Conservation (phyloP, 1,140 invertebrate genomes). For the Drosophila navojoa region DNA sequence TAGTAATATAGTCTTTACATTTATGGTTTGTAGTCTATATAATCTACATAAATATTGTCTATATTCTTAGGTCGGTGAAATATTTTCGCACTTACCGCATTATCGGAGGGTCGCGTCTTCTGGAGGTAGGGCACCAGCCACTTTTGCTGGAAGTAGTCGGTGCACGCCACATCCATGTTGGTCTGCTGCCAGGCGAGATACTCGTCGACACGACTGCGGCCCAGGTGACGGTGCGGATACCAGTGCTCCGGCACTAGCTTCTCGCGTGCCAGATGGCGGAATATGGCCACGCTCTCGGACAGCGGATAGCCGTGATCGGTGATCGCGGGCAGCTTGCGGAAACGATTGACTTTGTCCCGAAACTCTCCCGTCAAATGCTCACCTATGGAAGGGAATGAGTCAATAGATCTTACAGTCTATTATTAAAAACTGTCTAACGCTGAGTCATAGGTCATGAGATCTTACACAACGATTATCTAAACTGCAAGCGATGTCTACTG, state of each 20-base stretch:
- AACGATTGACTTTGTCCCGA: conserved; percentile 88
- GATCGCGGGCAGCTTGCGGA: conserved; percentile 89
- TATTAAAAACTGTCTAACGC: too few species aligned
- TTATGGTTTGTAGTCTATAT: too few species aligned
- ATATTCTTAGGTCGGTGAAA: too few species aligned
- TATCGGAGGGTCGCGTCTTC: conserved; percentile 76
- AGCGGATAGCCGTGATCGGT: conserved; percentile 91
- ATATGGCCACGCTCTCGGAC: conserved; percentile 90
- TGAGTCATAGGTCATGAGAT: too few species aligned
- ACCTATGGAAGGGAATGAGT: conserved; percentile 82
- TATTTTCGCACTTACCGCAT: conserved; percentile 39
- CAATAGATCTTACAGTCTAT: neutral
- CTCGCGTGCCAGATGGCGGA: conserved; percentile 85
- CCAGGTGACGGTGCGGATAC: conserved; percentile 89
- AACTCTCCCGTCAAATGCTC: conserved; percentile 90
- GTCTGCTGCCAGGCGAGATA: conserved; percentile 95
- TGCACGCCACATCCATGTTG: conserved; percentile 88
- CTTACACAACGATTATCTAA: too few species aligned
- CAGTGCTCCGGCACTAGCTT: conserved; percentile 87
- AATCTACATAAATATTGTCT: too few species aligned
- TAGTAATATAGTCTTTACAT: too few species aligned
- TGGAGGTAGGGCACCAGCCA: conserved; percentile 85
- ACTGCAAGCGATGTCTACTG: too few species aligned
- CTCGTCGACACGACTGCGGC: conserved; percentile 91
- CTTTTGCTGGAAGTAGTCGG: conserved; percentile 88